A percentile compares a stretch with the other conserved stretches of the same genome.
phyloP scores from a whole-genome alignment of 2,797 vertebrate species.

The Tokudaia tokunoshimensis region DNA sequence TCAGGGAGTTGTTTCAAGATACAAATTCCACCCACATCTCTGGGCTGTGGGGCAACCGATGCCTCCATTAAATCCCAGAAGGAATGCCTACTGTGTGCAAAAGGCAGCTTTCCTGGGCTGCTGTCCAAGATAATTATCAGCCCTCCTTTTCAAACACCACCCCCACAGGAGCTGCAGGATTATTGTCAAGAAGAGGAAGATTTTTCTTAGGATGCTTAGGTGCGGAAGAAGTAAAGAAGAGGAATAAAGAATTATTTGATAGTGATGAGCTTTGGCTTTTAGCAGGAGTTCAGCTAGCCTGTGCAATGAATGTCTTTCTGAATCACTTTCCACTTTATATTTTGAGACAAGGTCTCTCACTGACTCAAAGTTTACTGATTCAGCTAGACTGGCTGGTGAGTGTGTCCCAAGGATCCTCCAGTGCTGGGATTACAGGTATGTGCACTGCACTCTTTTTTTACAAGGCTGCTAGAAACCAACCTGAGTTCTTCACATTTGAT shows the following conservation, averaged over 20 bases:
- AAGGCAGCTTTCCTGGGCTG: slow-evolving; percentile 53
- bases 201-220: slow-evolving; percentile 23
- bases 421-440: neutral
- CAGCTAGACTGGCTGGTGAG: neutral
- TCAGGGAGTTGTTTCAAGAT: slow-evolving; percentile 74
- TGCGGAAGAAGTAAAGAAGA: neutral
- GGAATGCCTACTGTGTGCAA: slow-evolving; percentile 70
- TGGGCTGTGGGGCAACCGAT: slow-evolving; percentile 55
- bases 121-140: slow-evolving; percentile 50
- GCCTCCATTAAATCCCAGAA: slow-evolving; percentile 30
- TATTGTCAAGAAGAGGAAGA: neutral
- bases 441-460: neutral
- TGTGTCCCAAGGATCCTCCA: neutral
- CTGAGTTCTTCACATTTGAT: neutral
- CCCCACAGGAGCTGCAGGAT: neutral
- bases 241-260: neutral
- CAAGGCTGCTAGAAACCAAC: neutral
- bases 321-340: neutral
- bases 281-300: neutral
- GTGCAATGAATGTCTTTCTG: neutral
- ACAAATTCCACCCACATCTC: slow-evolving; percentile 72
- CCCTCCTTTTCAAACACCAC: neutral
- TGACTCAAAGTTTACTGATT: neutral
- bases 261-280: neutral
- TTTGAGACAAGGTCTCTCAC: neutral